Conservation (phyloP, 2,113 vertebrate species). For the Bufo gargarizans region DNA sequence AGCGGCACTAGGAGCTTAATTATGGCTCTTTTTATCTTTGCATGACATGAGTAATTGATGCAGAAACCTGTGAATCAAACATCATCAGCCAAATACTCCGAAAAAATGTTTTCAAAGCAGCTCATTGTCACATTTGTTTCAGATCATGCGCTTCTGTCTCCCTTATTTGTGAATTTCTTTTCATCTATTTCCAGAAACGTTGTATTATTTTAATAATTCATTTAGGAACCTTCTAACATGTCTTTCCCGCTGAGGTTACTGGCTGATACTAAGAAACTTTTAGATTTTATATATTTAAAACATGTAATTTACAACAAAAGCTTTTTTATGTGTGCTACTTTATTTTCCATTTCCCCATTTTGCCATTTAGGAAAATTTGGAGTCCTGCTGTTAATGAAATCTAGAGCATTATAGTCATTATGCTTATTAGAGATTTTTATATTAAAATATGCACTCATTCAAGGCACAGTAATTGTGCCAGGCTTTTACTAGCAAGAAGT, state of each 20-base stretch:
- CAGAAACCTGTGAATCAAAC: slow-evolving; percentile 65
- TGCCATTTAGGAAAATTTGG: slow-evolving; percentile 15
- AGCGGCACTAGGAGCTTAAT: slow-evolving; percentile 70
- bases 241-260: slow-evolving; percentile 62
- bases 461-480: not conserved
- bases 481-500: not conserved
- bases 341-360: slow-evolving; percentile 7
- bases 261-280: slow-evolving; percentile 59
- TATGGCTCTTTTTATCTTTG: slow-evolving; percentile 69
- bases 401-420: not conserved
- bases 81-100: slow-evolving; percentile 61
- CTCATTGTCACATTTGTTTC: slow-evolving; percentile 69
- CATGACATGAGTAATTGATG: slow-evolving; percentile 67
- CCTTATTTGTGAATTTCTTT: slow-evolving; percentile 60
- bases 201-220: slow-evolving; percentile 69
- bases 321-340: not conserved
- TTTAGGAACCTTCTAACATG: slow-evolving; percentile 62
- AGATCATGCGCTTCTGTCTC: slow-evolving; percentile 60
- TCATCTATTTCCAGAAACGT: slow-evolving; percentile 62
- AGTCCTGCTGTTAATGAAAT: not conserved
- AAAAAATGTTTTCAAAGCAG: slow-evolving; percentile 64
- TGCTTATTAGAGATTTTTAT: not conserved
- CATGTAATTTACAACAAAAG: slow-evolving; percentile 23
- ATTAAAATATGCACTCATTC: not conserved
- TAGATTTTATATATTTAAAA: slow-evolving; percentile 53